These are phyloP conservation scores for Struthio camelus DNA, from an alignment of 2,113 vertebrate genomes.

Conservation along the genomic window DNA sequence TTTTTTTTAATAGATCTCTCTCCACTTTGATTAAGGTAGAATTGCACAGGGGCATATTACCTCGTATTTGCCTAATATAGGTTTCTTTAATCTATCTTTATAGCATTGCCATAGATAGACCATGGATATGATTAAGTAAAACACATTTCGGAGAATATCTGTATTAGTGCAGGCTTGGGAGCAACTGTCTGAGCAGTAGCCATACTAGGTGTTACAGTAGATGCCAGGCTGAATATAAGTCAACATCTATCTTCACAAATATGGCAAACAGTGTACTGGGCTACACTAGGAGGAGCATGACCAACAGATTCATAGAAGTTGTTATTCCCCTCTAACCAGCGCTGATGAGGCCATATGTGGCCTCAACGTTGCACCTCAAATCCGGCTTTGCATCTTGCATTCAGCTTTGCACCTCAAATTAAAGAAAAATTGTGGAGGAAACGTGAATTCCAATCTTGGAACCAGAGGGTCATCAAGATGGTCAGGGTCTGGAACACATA, in stretches of 20 bases:
- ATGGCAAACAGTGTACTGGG: background rate
- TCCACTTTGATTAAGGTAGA: background rate
- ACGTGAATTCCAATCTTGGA: no score
- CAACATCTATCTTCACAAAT: background rate
- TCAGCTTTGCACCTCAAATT: background rate
- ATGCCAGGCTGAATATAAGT: background rate
- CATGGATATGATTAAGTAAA: background rate
- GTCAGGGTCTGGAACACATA: background rate
- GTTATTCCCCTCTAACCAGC: background rate
- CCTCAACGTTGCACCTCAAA: no score
- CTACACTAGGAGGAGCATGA: background rate
- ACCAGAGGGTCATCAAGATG: background rate
- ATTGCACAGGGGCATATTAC: background rate
- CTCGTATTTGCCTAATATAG: background rate
- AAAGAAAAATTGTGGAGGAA: background rate
- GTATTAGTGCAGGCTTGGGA: background rate
- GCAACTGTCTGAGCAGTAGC: background rate
- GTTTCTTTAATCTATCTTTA: background rate
- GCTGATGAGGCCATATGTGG: background rate
- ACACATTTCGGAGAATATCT: background rate
- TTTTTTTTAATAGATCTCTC: background rate
- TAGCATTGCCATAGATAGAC: background rate
- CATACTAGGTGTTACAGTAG: background rate
- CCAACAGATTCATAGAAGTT: background rate
- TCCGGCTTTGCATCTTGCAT: no score